Base-by-base conservation (phyloP, 2,888 invertebrate species). In the Pomacea canaliculata region DNA sequence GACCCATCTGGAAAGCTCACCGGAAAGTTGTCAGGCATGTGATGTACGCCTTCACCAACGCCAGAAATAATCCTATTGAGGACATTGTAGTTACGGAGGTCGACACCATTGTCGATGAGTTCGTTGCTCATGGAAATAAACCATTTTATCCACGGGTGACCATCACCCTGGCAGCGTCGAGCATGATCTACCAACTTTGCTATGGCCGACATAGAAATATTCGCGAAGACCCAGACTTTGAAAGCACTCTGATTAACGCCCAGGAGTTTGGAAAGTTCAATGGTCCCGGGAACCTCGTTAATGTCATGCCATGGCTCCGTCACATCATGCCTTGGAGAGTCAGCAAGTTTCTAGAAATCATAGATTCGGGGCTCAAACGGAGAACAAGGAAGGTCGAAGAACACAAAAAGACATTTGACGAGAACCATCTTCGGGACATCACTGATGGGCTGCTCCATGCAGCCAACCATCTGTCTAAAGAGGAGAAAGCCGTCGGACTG, bases 401-500 rank as follows among this genome's bases (percentile, higher is more conserved):
- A 37, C 83, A 83, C 72, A 51, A 73, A 69, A 18, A 75, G 18
- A 77, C 77, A 4, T 84, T 76, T 66, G 75, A 79, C 18, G 51
- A 63, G 5, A 77, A 78, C n/a, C 13, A 77, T 60, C 73, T 81
- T 13, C 78, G 84, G 16, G 83, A 84, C 70, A 77, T 76, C 23
- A 76, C 79, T 62, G 84, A 84, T 74, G 81, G 79, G 10, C 63
- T 78, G 10, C 73, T 78, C 37, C 18, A 66, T 78, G 67, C 78
- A 19, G 48, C 27, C 18, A 69, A 73, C n/a, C 63, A 60, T 16
- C 69, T 74, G 62, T 49, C 74, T 10, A 79, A 81, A 46, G 85
- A 84, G 23, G 85, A 85, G 48, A 62, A 72, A 0, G 79, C 81
- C 12, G 83, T 84, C 3, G 86, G 85, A 48, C 77, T 87, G 37